phyloP scores from a whole-genome alignment of 1,140 invertebrate genomes.

The Aphis gossypii region DNA sequence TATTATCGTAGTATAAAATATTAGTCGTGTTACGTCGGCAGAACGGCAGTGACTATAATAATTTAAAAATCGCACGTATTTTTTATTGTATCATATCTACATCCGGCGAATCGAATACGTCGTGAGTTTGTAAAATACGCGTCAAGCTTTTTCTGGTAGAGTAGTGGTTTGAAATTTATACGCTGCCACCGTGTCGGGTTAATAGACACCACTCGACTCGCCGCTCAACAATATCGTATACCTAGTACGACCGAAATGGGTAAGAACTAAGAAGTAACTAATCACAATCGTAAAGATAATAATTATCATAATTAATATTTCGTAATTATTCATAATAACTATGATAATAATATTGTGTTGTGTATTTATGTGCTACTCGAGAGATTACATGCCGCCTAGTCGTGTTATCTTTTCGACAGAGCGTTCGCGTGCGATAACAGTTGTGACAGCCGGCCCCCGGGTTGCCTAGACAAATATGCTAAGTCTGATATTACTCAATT shows the following conservation, averaged over 20 bases:
- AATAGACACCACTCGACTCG: neutral
- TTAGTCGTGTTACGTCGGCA: neutral
- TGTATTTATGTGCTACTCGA: neutral
- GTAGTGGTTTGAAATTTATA: neutral
- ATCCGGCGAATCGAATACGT: conserved; percentile 6
- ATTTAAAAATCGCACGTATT: neutral
- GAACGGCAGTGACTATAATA: neutral
- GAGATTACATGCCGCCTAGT: neutral
- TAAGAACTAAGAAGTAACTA: neutral
- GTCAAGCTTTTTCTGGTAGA: neutral
- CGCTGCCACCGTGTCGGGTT: neutral
- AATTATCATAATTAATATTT: neutral
- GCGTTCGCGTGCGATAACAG: neutral
- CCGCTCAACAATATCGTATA: neutral
- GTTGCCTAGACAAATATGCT: neutral
- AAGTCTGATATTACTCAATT: too few relatives aligned
- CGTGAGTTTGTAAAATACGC: neutral
- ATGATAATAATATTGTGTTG: neutral
- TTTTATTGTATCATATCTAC: neutral
- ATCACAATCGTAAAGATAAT: neutral
- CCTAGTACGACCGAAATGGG: neutral
- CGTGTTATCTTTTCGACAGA: neutral
- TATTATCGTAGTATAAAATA: neutral
- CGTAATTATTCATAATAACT: neutral
- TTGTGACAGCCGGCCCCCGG: neutral